Base-by-base conservation (phyloP, 2,888 invertebrate species). In the Napeogenes sylphis region DNA sequence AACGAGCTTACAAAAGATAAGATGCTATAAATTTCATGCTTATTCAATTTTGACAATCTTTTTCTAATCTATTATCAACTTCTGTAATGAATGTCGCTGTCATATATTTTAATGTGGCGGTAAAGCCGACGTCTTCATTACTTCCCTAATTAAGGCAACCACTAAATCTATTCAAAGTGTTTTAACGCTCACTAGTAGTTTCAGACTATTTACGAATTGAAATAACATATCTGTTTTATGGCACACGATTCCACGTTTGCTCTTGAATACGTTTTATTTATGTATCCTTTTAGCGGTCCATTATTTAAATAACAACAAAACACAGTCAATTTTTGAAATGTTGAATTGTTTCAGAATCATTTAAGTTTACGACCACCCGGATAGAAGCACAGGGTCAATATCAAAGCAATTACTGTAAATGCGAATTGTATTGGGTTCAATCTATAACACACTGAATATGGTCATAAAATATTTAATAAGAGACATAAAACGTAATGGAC, bases 401-500 rank as follows among this genome's bases (percentile, higher is more conserved):
- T 75, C 74, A 74, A 73, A 74, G 58, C 61, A 70, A 70, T 73
- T 71, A 76, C 75, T 72, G 73, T 74, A 74, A 71, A 73, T 66
- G 64, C 71, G 60, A 69, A 72, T 72, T 70, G 72, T 69, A 69
- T 68, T 64, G 63, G 65, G 68, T 72, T 63, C 68, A 73, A 74
- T 78, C 72, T 73, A 73, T 74, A 72, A 73, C 74, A 70, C 68
- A 71, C 70, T 68, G 68, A 74, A 77, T 57, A 30, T 64, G 65
- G 70, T 71, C 71, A 74, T 79, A 78, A 79, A 78, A 75, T 70
- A 72, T 69, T 59, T 63, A 65, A 62, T 64, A 65, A 65, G 58
- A 65, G 47, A 66, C 65, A 62, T 71, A 69, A 69, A 66, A 65
- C 69, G 73, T 74, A 79, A 79, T 80, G 74, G 71, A 68, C 70